These are phyloP conservation scores for Chloroclysta siterata DNA, from an alignment of 2,888 invertebrate genomes.

Conservation along the genomic window DNA sequence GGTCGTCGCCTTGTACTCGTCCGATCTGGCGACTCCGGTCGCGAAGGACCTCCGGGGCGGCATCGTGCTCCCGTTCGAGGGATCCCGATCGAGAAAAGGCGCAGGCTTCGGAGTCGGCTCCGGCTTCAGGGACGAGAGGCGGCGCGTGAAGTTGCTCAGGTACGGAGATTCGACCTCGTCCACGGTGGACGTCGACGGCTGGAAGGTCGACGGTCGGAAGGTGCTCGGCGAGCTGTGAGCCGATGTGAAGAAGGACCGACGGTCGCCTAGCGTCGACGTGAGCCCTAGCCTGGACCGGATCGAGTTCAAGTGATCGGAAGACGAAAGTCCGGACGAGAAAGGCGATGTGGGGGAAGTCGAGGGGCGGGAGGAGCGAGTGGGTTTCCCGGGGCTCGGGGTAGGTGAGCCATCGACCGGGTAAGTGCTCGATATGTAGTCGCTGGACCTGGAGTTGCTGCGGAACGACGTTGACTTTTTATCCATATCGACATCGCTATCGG, in stretches of 20 bases:
- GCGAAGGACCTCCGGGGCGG: slow-evolving; percentile 72
- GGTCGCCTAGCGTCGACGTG: slow-evolving; percentile 71
- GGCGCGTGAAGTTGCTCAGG: slow-evolving; percentile 88
- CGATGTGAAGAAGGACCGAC: slow-evolving; percentile 64
- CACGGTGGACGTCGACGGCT: slow-evolving; percentile 69
- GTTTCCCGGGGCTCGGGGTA: slow-evolving; percentile 69
- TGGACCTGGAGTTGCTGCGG: slow-evolving; percentile 71
- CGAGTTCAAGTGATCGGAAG: slow-evolving; percentile 84
- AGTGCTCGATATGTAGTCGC: slow-evolving; percentile 76
- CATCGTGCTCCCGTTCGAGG: slow-evolving; percentile 70
- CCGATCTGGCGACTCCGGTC: slow-evolving; percentile 67
- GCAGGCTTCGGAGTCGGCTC: slow-evolving; percentile 62
- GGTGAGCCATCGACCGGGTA: slow-evolving; percentile 64
- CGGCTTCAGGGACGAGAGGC: slow-evolving; percentile 80
- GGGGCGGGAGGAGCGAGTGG: slow-evolving; percentile 74
- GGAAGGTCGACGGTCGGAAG: slow-evolving; percentile 67
- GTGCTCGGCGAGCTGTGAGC: slow-evolving; percentile 59
- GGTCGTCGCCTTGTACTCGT: slow-evolving; percentile 73
- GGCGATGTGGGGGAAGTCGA: slow-evolving; percentile 57
- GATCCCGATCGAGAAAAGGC: slow-evolving; percentile 65
- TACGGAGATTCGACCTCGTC: slow-evolving; percentile 88
- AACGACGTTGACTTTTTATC: slow-evolving; percentile 73
- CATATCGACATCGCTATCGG: slow-evolving; percentile 87
- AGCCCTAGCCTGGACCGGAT: slow-evolving; percentile 85
- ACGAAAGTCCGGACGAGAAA: slow-evolving; percentile 64